Evolutionary conservation across 1,140 invertebrate species (phyloP), one percentile per base, ranked within the genome.

Genomic region (Phocides pigmalion): DNA sequence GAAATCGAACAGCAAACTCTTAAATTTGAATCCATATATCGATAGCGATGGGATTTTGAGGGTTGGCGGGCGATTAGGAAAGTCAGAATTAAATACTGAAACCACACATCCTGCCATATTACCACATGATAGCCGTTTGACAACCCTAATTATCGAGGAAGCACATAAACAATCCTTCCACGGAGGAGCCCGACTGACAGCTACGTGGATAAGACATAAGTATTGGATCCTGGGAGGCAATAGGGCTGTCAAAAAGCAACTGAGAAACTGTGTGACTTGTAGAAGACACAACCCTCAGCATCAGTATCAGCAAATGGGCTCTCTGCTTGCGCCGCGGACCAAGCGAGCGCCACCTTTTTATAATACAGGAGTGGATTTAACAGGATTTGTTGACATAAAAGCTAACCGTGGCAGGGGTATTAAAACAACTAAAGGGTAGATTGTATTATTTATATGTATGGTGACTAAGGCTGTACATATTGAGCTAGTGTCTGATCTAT

Each of bases 381-480:
- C 81, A 20, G 81, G 79, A 2, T 76, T 75, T 2, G 54, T 87
- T 11, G 58, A 64, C 0, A 54, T 69, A 3, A 42, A 66, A 11
- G 54, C 82, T 0, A 76, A 63, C 4, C 70, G 79, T 2, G 69
- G 76, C 6, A 20, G 80, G 32, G 62, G 70, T 0, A 64, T 50
- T 0, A 72, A 78, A 46, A 67, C 66, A 4, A 53, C 39, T 1
- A 91, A 92, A 32, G 69, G 78, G 0, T 91, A 80, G 58, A 68
- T 88, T 3, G 80, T 69, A 1, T 4, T 93, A 5, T 89, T 89
- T 35, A 87, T 86, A 0, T 92, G 87, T 49, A 66, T 70, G 68
- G 75, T 46, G 61, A 84, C 79, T 0, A 79, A 90, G 58, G 91
- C 89, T 0, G 74, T 93, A 2, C 91, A 93, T 63, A 19, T 93